Conservation (phyloP, 2,113 vertebrate genomes). For the Otocyon megalotis region DNA sequence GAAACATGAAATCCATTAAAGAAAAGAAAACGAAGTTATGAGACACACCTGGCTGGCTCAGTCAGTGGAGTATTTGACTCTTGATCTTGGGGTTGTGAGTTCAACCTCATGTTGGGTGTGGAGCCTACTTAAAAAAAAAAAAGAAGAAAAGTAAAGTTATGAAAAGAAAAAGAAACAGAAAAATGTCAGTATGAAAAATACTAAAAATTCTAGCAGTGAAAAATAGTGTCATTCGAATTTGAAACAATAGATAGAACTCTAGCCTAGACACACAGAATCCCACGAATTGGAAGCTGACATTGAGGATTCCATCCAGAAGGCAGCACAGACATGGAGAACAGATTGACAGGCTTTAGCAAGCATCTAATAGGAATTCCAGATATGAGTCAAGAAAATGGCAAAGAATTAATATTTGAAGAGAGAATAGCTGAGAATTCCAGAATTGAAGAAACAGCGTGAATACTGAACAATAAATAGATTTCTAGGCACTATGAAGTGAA, state of each 20-base stretch:
- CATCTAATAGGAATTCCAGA: not conserved
- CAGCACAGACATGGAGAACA: not conserved
- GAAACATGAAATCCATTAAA: not conserved
- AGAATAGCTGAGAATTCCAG: slow-evolving; percentile 11
- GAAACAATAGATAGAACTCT: not conserved
- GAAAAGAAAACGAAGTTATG: not conserved
- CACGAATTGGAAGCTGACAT: not conserved
- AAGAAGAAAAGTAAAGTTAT: not conserved
- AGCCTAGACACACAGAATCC: not conserved
- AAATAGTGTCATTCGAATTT: not conserved
- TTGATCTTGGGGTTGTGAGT: not conserved
- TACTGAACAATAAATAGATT: not conserved
- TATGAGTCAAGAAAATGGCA: not conserved
- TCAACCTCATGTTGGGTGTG: not conserved
- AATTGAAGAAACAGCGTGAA: not conserved
- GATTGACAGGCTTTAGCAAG: not conserved
- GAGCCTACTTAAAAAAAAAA: not conserved
- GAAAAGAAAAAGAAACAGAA: not conserved
- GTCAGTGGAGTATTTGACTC: not conserved
- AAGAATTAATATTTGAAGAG: not conserved
- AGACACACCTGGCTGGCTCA: not conserved
- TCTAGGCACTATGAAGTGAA: not conserved
- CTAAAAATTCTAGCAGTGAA: slow-evolving; percentile 1
- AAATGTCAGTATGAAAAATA: not conserved
- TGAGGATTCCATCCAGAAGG: not conserved